Percentiles rank a stretch among this genome's conserved stretches.
These are phyloP conservation scores for Microplitis deprimator DNA, from an alignment of 2,888 invertebrate species.

Conservation along the genomic window DNA sequence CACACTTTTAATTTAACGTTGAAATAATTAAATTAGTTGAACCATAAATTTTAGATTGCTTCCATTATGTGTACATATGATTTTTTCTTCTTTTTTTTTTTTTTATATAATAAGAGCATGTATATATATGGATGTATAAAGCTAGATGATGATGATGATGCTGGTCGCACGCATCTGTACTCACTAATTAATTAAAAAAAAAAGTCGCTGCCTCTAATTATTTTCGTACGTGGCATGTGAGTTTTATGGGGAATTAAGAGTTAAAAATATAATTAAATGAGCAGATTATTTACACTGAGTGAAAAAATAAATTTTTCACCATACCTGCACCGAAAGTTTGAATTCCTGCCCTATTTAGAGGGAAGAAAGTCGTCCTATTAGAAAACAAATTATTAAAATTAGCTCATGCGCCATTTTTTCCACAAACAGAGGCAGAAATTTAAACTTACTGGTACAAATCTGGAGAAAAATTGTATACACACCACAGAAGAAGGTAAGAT, in stretches of 20 bases:
- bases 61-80: neutral
- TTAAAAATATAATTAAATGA: neutral
- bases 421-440: no score
- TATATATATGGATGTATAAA: slow-evolving; percentile 3
- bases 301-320: no score
- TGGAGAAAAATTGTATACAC: no score
- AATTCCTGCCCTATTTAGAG: no score
- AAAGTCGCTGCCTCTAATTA: neutral
- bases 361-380: no score
- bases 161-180: neutral
- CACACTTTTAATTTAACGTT: slow-evolving; percentile 23
- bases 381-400: no score
- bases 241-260: neutral
- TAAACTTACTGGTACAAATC: no score
- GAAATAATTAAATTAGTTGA: slow-evolving; percentile 1
- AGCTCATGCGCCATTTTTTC: no score
- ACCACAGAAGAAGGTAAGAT: no score
- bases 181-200: neutral
- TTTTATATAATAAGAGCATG: neutral
- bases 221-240: neutral
- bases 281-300: neutral
- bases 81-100: neutral
- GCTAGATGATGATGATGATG: neutral
- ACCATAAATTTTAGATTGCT: neutral
- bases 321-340: no score